phyloP scores from a whole-genome alignment of 2,113 vertebrate genomes.

The Gavialis gangeticus region DNA sequence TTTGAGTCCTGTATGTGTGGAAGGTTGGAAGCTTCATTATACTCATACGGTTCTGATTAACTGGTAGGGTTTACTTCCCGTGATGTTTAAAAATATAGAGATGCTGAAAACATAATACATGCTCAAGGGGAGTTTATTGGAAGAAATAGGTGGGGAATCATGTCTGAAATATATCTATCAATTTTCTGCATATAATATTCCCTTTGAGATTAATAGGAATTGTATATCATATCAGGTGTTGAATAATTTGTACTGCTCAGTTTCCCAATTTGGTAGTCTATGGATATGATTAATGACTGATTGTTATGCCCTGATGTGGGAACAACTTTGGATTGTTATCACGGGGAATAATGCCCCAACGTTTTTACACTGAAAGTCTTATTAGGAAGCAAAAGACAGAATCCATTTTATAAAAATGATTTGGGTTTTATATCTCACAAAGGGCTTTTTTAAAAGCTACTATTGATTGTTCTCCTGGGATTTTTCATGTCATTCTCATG shows the following conservation, averaged over 20 bases:
- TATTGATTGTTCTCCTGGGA: no score
- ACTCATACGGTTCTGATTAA: background rate
- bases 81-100: slow-evolving; percentile 5
- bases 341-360: no score
- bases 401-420: no score
- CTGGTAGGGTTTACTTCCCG: background rate
- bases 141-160: background rate
- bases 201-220: background rate
- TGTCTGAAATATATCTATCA: background rate
- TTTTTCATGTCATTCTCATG: no score
- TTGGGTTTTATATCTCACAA: no score
- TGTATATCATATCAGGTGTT: rapidly evolving
- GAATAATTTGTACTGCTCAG: background rate
- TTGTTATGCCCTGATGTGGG: no score
- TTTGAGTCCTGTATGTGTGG: slow-evolving; percentile 7
- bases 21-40: background rate
- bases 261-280: background rate
- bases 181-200: background rate
- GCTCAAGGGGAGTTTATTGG: background rate
- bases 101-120: background rate
- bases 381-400: no score
- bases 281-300: background rate
- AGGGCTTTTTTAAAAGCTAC: no score
- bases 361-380: no score
- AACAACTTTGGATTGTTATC: no score